A percentile compares a stretch with the other conserved stretches of the same genome.
Evolutionary conservation across 2,113 vertebrate species (phyloP).

Genomic region (Zosterops hypoxanthus): DNA sequence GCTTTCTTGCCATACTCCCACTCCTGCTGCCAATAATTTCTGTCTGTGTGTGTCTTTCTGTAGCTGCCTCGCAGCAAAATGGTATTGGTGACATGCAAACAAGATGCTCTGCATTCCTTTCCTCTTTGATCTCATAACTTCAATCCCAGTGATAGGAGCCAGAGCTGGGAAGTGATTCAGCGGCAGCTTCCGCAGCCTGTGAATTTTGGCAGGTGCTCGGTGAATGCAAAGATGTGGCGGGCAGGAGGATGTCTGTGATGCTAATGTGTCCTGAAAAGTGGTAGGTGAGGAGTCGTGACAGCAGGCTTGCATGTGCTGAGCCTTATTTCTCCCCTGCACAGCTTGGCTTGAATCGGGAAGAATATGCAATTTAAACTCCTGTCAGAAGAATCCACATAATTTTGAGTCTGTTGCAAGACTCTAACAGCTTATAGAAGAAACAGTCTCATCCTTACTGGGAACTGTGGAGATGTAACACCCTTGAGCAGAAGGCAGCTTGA

Average conservation of each 20-base stretch:
- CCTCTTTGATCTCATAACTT: conserved; percentile 37
- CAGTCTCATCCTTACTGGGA: neutral
- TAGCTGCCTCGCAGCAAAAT: conserved; percentile 51
- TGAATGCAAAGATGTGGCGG: neutral
- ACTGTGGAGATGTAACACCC: neutral
- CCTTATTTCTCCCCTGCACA: neutral
- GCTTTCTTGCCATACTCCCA: neutral
- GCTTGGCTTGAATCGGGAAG: neutral
- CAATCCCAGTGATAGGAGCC: conserved; percentile 28
- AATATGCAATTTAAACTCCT: neutral
- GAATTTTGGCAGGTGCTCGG: neutral
- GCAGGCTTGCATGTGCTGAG: neutral
- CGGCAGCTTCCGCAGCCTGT: neutral
- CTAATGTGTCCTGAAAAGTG: neutral
- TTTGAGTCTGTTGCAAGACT: neutral
- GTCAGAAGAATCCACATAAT: neutral
- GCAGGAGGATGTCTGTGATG: conserved; percentile 2
- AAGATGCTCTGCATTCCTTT: conserved; percentile 47
- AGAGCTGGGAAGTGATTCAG: conserved; percentile 39
- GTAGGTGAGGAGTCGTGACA: neutral
- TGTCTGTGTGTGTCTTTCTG: conserved; percentile 4
- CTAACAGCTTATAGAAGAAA: neutral
- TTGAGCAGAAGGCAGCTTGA: neutral
- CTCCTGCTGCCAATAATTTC: neutral
- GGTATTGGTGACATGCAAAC: conserved; percentile 26